Percentiles rank a stretch among this genome's conserved stretches.
phyloP scores from a whole-genome alignment of 1,140 invertebrate species.

The Harpegnathos saltator region DNA sequence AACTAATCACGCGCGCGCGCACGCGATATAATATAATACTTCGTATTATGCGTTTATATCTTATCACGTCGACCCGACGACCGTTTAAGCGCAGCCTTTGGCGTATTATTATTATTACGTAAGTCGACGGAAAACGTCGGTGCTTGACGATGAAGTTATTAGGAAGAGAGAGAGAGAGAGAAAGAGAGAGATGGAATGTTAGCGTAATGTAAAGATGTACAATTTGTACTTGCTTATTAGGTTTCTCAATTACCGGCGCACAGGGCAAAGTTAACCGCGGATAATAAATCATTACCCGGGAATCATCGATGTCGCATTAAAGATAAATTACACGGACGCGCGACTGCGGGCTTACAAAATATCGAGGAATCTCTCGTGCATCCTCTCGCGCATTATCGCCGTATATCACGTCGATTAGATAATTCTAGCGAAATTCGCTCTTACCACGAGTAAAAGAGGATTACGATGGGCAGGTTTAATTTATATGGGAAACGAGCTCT shows the following conservation, averaged over 20 bases:
- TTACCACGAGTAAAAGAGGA: not conserved
- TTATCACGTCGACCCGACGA: too few relatives aligned
- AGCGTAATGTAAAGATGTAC: not conserved
- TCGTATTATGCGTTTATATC: too few relatives aligned
- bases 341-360: not conserved
- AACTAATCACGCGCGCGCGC: too few relatives aligned
- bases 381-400: not conserved
- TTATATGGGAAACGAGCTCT: too few relatives aligned
- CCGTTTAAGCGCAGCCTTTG: not conserved
- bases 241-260: not conserved
- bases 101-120: constrained; percentile 17
- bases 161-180: not conserved
- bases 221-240: constrained; percentile 12
- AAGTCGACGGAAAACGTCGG: not conserved
- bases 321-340: not conserved
- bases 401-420: not conserved
- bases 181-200: too few relatives aligned
- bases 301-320: constrained; percentile 23
- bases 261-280: not conserved
- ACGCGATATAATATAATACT: too few relatives aligned
- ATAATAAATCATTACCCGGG: constrained; percentile 36
- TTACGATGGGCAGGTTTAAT: too few relatives aligned
- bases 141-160: constrained; percentile 20
- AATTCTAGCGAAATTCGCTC: not conserved
- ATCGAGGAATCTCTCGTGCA: not conserved